Percentiles rank a stretch among this genome's conserved stretches.
Evolutionary conservation across 2,888 invertebrate genomes (phyloP).

Genomic region (Spilosoma lubricipeda): DNA sequence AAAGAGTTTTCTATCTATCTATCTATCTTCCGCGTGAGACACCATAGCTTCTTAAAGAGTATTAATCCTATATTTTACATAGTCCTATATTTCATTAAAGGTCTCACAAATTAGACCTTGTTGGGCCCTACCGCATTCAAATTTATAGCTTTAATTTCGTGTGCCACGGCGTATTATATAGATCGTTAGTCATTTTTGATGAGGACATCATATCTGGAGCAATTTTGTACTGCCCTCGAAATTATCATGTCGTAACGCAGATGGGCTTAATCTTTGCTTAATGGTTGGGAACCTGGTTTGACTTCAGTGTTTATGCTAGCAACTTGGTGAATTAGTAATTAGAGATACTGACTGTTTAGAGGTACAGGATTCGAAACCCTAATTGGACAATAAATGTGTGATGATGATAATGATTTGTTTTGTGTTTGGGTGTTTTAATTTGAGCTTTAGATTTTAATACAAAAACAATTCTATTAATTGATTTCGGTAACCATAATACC

Average conservation of each 20-base stretch:
- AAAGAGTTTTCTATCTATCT: too few relatives aligned
- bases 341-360: background rate
- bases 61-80: conserved; percentile 30
- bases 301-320: background rate
- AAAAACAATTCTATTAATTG: too few relatives aligned
- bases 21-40: background rate
- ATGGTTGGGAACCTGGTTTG: conserved; percentile 26
- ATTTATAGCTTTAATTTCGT: conserved; percentile 78
- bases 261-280: conserved; percentile 48
- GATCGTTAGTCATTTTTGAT: conserved; percentile 71
- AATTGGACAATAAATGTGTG: too few relatives aligned
- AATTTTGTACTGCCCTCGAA: conserved; percentile 50
- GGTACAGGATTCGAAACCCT: too few relatives aligned
- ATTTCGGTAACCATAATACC: too few relatives aligned
- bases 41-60: background rate
- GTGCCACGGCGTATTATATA: conserved; percentile 66
- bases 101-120: conserved; percentile 46
- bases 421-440: too few relatives aligned
- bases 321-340: background rate
- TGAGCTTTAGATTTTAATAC: too few relatives aligned
- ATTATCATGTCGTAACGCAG: conserved; percentile 47
- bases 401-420: too few relatives aligned
- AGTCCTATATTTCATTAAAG: conserved; percentile 42
- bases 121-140: conserved; percentile 60
- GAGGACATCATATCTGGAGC: conserved; percentile 59